Base-by-base conservation (phyloP, 2,888 invertebrate species). In the Silvanus unidentatus region DNA sequence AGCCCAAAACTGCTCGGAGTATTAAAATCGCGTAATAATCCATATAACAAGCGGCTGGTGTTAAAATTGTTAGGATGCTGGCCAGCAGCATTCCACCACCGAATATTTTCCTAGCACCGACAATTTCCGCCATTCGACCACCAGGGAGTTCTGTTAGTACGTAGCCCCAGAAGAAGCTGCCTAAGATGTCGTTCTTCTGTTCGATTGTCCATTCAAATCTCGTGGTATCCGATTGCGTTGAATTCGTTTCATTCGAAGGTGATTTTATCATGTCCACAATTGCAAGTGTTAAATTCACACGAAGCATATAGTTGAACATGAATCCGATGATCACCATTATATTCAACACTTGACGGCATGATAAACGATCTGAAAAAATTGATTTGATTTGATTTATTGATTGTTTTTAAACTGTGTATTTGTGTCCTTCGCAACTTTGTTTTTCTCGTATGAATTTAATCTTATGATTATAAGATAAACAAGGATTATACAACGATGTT, bases 111-210 rank as follows among this genome's bases (percentile, higher is more conserved):
- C 83, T 80, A 1, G 90, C 88, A 5, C 93, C 94, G 53, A 90
- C 78, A 42, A 87, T 68, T 65, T 90, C 91, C 14, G 92, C 88
- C 57, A 93, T 75, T 55, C 88, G 78, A 42, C 93, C 93, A 13
- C 92, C 93, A 1, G 92, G 93, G 50, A 93, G 72, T 71, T 93
- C 93, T 50, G 92, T 92, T 47, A 90, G 77, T 37, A 93, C 82
- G 71, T 94, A 93, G 9, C 93, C 93, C 86, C 90, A 93, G 77
- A 89, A 94, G 78, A 94, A 94, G 60, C 86, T 84, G 32, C 91
- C 90, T 16, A 91, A 75, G 35, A 93, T 80, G 48, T 84, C 77
- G 62, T 92, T 92, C 65, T 86, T 86, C 61, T 87, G 80, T 58
- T 84, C 80, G 45, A 82, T 79, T 67, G 80, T 80, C 92, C 92